Percentiles rank a stretch among this genome's conserved stretches.
phyloP scores from a whole-genome alignment of 1,140 invertebrate species.

The Polyergus mexicanus region DNA sequence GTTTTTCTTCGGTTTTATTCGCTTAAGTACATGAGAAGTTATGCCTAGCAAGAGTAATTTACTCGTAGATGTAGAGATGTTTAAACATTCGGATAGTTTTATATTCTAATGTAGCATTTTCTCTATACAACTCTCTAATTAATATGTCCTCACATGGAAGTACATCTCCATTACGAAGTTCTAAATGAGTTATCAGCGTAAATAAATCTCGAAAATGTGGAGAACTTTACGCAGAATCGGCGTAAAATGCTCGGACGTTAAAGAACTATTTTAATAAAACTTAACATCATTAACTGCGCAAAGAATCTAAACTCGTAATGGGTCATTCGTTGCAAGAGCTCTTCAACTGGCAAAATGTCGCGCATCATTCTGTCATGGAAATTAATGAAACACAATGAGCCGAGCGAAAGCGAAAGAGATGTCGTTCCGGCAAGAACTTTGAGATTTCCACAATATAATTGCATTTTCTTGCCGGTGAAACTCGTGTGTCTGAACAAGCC shows the following conservation, averaged over 20 bases:
- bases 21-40: slow-evolving; percentile 78
- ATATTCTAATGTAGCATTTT: slow-evolving; percentile 75
- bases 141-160: slow-evolving; percentile 82
- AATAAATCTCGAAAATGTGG: slow-evolving; percentile 36
- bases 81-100: slow-evolving; percentile 74
- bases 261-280: slow-evolving; percentile 22
- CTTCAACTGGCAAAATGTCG: slow-evolving; percentile 8
- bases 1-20: slow-evolving; percentile 30
- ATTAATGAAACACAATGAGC: slow-evolving; percentile 30
- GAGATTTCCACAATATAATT: not conserved
- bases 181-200: slow-evolving; percentile 7
- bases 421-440: slow-evolving; percentile 2
- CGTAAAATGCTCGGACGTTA: not conserved
- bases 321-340: slow-evolving; percentile 45
- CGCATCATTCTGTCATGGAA: slow-evolving; percentile 45
- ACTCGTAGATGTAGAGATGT: slow-evolving; percentile 50
- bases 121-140: slow-evolving; percentile 73
- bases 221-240: slow-evolving; percentile 2
- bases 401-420: slow-evolving; percentile 17
- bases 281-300: not conserved
- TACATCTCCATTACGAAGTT: slow-evolving; percentile 68
- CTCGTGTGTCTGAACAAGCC: not conserved
- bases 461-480: not conserved
- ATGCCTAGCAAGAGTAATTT: slow-evolving; percentile 67
- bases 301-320: slow-evolving; percentile 25